Percentiles rank a stretch among this genome's conserved stretches.
These are phyloP conservation scores for Apis florea DNA, from an alignment of 1,140 invertebrate species.

Conservation along the genomic window DNA sequence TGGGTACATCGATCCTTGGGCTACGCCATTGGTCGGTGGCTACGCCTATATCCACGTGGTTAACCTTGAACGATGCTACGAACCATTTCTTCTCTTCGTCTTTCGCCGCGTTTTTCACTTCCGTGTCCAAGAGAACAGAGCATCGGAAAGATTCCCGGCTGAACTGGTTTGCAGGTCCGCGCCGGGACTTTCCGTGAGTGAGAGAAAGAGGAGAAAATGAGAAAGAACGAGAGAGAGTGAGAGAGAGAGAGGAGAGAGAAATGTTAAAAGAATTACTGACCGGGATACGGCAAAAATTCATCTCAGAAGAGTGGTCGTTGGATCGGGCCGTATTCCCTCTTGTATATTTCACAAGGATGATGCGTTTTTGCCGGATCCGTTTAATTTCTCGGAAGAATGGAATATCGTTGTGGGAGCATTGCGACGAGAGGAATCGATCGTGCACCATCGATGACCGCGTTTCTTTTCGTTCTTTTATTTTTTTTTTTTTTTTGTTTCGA, in stretches of 20 bases:
- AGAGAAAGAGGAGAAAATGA: neutral
- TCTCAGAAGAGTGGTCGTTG: neutral
- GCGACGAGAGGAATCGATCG: neutral
- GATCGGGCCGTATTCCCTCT: neutral
- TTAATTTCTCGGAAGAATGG: slow-evolving; percentile 16
- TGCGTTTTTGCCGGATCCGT: neutral
- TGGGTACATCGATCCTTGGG: slow-evolving; percentile 8
- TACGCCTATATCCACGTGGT: slow-evolving; percentile 52
- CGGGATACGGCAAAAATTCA: slow-evolving; percentile 27
- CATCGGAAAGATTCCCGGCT: slow-evolving; percentile 34
- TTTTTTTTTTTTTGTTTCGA: too few relatives aligned
- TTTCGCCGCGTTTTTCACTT: slow-evolving; percentile 55
- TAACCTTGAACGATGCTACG: slow-evolving; percentile 59
- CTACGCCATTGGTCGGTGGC: slow-evolving; percentile 50
- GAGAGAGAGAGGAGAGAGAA: neutral
- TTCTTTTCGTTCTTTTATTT: neutral
- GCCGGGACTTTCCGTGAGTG: slow-evolving; percentile 9
- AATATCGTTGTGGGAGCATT: neutral
- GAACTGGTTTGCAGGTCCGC: slow-evolving; percentile 44
- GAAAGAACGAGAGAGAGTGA: neutral
- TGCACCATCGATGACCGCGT: neutral
- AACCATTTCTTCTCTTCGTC: slow-evolving; percentile 55
- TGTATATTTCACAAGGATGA: slow-evolving; percentile 21
- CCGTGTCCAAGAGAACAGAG: slow-evolving; percentile 46
- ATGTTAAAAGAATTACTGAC: slow-evolving; percentile 22